A percentile compares a stretch with the other conserved stretches of the same genome.
phyloP scores from a whole-genome alignment of 2,888 invertebrate species.

The Danaus chrysippus region DNA sequence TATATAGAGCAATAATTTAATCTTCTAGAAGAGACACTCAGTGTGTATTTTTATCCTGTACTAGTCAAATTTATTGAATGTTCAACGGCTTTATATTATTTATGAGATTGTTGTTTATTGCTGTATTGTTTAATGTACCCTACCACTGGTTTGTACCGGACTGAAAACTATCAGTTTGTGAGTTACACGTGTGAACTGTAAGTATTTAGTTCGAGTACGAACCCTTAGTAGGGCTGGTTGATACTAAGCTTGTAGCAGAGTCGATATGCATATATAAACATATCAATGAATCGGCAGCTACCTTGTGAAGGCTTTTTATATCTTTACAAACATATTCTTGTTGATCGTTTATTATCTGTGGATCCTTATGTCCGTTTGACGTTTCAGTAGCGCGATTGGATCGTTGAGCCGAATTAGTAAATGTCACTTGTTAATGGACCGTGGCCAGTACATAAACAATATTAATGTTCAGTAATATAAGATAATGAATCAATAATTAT shows the following conservation, averaged over 20 bases:
- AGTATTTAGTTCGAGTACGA: too few relatives aligned
- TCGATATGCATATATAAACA: too few relatives aligned
- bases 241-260: too few relatives aligned
- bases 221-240: too few relatives aligned
- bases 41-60: constrained; percentile 65
- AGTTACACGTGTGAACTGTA: too few relatives aligned
- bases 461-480: neutral
- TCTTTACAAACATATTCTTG: constrained; percentile 48
- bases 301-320: constrained; percentile 61
- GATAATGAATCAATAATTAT: neutral
- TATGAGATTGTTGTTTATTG: constrained; percentile 34
- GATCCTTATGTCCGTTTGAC: constrained; percentile 48
- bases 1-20: constrained; percentile 69
- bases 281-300: too few relatives aligned
- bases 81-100: constrained; percentile 53
- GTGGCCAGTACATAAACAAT: constrained; percentile 28
- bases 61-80: constrained; percentile 56
- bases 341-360: constrained; percentile 29
- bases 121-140: constrained; percentile 25
- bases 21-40: constrained; percentile 55
- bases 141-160: constrained; percentile 22
- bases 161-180: too few relatives aligned
- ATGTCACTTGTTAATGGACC: constrained; percentile 38
- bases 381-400: constrained; percentile 38
- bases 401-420: constrained; percentile 45